Evolutionary conservation across 2,113 vertebrate species (phyloP).

Genomic region (Rhipidura dahli): DNA sequence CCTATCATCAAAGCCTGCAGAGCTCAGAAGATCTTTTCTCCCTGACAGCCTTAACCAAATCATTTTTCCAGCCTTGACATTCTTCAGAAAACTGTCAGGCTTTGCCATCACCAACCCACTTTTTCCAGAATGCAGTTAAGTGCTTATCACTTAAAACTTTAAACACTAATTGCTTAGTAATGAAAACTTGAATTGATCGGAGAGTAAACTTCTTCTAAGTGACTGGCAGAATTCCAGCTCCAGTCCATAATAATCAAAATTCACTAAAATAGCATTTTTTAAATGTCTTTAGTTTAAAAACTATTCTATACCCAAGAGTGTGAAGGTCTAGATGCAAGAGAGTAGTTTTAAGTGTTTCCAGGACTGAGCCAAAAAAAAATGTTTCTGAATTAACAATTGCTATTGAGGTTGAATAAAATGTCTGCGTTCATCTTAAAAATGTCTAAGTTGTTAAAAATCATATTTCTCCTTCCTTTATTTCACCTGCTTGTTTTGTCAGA

Average conservation of each 20-base stretch:
- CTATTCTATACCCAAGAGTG: neutral
- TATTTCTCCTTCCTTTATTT: neutral
- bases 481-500: neutral
- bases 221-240: conserved; percentile 8
- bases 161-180: conserved; percentile 52
- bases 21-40: neutral
- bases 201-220: conserved; percentile 49
- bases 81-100: neutral
- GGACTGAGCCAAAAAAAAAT: neutral
- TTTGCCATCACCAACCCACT: neutral
- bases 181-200: conserved; percentile 51
- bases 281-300: neutral
- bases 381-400: neutral
- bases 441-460: neutral
- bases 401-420: neutral
- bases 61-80: neutral
- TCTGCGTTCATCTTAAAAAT: neutral
- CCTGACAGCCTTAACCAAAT: neutral
- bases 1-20: neutral
- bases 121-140: conserved; percentile 1
- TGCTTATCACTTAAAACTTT: conserved; percentile 48
- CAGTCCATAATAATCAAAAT: conserved; percentile 31
- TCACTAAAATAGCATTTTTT: neutral
- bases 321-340: neutral
- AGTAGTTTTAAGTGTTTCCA: neutral